Evolutionary conservation across 2,113 vertebrate genomes (phyloP), one percentile per base, ranked within the genome.

Genomic region (Solea solea): DNA sequence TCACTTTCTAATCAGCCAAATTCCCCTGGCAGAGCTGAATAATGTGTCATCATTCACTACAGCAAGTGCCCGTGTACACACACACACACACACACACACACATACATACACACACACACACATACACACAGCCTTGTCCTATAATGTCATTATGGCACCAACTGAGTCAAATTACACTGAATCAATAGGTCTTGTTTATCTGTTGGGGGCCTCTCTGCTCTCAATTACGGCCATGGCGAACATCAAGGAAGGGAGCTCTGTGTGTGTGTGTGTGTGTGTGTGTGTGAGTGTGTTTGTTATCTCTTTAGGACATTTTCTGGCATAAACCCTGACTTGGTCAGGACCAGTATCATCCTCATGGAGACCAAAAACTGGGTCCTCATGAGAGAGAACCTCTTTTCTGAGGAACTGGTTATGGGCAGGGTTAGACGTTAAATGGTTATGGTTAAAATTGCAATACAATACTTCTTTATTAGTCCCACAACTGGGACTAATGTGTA

Each of bases 101-200:
- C 55, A 74, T 49, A 62, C 40, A 64, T 69, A 76, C 49, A 74
- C 58, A 49, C 60, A 76, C 56, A 66, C 75, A 58, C 40, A n/a
- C 28, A 62, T 9, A 48, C 56, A 67, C 67, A 77, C 69, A 73
- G 49, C 11, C 40, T 66, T 65, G 53, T 82, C 65, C 78, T 76
- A 56, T 87, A 90, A 91, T 89, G 83, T 76, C 81, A 85, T 91
- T 85, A 88, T 77, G 58, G 79, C 73, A 71, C 69, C 74, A 41
- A 78, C 67, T 69, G 86, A 81, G 86, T 88, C 81, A 87, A 89
- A 88, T 92, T 86, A 89, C 81, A 80, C 72, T 63, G 80, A 87
- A 90, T 92, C 91, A 90, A 90, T 91, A 86, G 85, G 82, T 84
- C 84, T 81, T 88, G 87, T 90, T 90, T 90, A 90, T 88, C 86